A percentile compares a stretch with the other conserved stretches of the same genome.
These are phyloP conservation scores for Micronycteris hirsuta DNA, from an alignment of 2,113 vertebrate genomes.

Conservation along the genomic window DNA sequence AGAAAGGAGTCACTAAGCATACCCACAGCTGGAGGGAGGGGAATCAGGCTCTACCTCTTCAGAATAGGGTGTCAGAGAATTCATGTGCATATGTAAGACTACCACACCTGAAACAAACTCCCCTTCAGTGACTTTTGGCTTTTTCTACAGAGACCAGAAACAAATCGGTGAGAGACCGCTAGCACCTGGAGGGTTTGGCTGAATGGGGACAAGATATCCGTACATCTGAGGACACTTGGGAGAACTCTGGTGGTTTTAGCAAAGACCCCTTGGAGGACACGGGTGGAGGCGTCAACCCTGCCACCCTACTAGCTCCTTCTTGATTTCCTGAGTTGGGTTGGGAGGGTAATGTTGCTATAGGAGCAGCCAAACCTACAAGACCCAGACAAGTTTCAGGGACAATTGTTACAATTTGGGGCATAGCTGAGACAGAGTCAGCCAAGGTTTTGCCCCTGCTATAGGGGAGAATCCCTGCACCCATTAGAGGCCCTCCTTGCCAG, in stretches of 20 bases:
- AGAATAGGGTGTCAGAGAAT: neutral
- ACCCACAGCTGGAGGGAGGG: neutral
- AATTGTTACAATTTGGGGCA: neutral
- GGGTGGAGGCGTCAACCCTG: accelerated
- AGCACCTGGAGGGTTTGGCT: neutral
- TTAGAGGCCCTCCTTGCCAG: neutral
- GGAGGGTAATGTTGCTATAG: neutral
- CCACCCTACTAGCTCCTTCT: no score
- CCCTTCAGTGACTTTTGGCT: neutral
- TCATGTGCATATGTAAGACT: neutral
- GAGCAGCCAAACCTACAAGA: neutral
- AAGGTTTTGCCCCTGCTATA: neutral
- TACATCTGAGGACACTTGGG: neutral
- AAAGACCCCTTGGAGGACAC: neutral
- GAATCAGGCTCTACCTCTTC: neutral
- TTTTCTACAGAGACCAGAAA: neutral
- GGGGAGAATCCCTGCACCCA: neutral
- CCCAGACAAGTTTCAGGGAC: no score
- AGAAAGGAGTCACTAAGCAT: neutral
- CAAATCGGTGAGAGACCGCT: neutral
- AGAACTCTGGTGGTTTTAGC: neutral
- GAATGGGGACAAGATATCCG: neutral
- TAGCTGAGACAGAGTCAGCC: neutral
- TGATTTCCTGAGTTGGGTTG: neutral
- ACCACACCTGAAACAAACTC: neutral